These are phyloP conservation scores for Goniozus legneri DNA, from an alignment of 1,140 invertebrate species.

Conservation along the genomic window DNA sequence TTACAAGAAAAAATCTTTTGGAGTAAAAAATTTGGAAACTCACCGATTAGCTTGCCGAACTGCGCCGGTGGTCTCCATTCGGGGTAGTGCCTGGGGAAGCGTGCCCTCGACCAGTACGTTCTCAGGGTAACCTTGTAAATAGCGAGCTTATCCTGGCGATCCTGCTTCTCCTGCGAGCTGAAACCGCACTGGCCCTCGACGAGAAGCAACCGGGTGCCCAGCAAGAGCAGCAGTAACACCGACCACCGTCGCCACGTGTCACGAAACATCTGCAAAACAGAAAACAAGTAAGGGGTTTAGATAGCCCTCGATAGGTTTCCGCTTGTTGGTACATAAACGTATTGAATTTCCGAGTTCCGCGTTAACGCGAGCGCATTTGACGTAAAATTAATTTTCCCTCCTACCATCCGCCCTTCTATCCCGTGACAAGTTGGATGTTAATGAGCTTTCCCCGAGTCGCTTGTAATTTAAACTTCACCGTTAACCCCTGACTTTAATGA, in stretches of 20 bases:
- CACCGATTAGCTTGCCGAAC: constrained; percentile 87
- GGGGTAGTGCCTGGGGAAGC: constrained; percentile 88
- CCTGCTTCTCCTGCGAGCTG: constrained; percentile 61
- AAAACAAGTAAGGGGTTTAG: no score
- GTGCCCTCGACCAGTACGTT: constrained; percentile 85
- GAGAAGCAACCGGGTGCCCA: constrained; percentile 30
- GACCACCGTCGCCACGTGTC: constrained; percentile 24
- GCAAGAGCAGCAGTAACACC: constrained; percentile 28
- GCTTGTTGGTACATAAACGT: no score
- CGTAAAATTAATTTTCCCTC: no score
- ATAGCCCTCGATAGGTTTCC: no score
- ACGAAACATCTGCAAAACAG: constrained; percentile 22
- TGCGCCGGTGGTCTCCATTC: constrained; percentile 87
- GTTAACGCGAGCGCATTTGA: no score
- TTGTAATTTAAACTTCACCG: no score
- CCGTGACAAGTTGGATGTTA: no score
- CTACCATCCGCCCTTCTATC: no score
- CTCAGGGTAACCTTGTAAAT: constrained; percentile 82
- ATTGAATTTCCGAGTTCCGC: no score
- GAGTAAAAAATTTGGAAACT: constrained; percentile 44
- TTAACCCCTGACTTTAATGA: no score
- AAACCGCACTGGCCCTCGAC: constrained; percentile 43
- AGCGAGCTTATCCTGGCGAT: constrained; percentile 67
- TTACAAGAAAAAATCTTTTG: background rate
- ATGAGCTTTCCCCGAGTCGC: no score